Conservation (phyloP, 2,797 vertebrate species). For the Poeciliopsis turneri region DNA sequence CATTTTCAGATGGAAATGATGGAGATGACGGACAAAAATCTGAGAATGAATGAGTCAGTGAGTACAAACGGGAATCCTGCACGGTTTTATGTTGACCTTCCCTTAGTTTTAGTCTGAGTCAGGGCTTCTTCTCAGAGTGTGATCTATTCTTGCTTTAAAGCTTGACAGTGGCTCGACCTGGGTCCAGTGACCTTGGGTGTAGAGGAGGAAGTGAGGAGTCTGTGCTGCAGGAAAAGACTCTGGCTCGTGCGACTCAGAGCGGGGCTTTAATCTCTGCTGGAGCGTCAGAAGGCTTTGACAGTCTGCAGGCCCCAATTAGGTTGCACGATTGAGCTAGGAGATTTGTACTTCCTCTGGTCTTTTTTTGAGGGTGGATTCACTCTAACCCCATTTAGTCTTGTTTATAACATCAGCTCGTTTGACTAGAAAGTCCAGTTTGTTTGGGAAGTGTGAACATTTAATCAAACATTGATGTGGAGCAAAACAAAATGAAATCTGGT, state of each 20-base stretch:
- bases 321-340: constrained; percentile 66
- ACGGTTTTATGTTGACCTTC: not conserved
- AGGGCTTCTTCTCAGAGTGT: not conserved
- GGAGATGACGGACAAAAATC: not conserved
- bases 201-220: constrained; percentile 45
- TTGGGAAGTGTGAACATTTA: too few species aligned
- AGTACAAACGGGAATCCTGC: constrained; percentile 28
- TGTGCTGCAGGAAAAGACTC: constrained; percentile 33
- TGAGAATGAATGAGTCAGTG: constrained; percentile 3
- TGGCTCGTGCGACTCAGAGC: constrained; percentile 22
- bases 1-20: not conserved
- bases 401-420: too few species aligned
- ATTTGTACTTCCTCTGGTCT: constrained; percentile 62
- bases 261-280: constrained; percentile 65
- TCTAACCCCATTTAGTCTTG: too few species aligned
- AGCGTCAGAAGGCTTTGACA: constrained; percentile 75
- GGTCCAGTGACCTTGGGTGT: constrained; percentile 40
- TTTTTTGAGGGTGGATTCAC: constrained; percentile 2
- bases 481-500: too few species aligned
- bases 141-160: constrained; percentile 35
- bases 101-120: constrained; percentile 3
- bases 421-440: too few species aligned
- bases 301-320: constrained; percentile 72
- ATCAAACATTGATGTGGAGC: too few species aligned
- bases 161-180: constrained; percentile 31